A percentile compares a stretch with the other conserved stretches of the same genome.
phyloP scores from a whole-genome alignment of 2,113 vertebrate species.

The Psettodes erumei region DNA sequence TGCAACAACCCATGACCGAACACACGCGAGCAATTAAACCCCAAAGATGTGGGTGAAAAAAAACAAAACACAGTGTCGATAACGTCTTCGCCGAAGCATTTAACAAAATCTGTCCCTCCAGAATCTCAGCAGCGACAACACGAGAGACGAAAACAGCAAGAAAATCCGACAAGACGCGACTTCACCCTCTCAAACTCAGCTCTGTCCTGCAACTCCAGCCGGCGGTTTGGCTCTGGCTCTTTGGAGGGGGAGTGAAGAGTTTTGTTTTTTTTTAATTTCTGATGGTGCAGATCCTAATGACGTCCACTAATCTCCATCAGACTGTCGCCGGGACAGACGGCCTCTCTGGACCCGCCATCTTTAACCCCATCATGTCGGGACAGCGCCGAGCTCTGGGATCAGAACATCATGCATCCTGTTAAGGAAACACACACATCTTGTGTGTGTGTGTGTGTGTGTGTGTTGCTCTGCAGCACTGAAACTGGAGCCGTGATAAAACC shows the following conservation, averaged over 20 bases:
- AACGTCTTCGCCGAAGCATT: neutral
- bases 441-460: too few species aligned
- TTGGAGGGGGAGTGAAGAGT: neutral
- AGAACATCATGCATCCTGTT: neutral
- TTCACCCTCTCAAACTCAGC: conserved; percentile 11
- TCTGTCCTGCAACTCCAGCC: conserved; percentile 25
- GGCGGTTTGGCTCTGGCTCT: neutral
- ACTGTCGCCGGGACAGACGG: conserved; percentile 42
- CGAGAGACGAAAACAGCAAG: neutral
- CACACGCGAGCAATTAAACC: too few species aligned
- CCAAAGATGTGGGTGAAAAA: too few species aligned
- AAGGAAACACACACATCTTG: too few species aligned
- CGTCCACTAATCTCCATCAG: conserved; percentile 58
- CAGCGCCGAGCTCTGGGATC: conserved; percentile 1
- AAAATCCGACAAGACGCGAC: too few species aligned
- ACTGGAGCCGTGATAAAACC: neutral
- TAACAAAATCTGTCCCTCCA: neutral
- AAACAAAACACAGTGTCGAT: too few species aligned
- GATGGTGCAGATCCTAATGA: conserved; percentile 44
- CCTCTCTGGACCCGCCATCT: conserved; percentile 41
- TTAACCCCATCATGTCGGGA: neutral
- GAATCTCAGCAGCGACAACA: neutral
- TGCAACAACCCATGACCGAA: too few species aligned
- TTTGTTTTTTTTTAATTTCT: neutral
- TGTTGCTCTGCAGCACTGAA: neutral